Evolutionary conservation across 53 echinoderm and acorn worm genomes (phyloP).

Genomic region (Patiria pectinifera): DNA sequence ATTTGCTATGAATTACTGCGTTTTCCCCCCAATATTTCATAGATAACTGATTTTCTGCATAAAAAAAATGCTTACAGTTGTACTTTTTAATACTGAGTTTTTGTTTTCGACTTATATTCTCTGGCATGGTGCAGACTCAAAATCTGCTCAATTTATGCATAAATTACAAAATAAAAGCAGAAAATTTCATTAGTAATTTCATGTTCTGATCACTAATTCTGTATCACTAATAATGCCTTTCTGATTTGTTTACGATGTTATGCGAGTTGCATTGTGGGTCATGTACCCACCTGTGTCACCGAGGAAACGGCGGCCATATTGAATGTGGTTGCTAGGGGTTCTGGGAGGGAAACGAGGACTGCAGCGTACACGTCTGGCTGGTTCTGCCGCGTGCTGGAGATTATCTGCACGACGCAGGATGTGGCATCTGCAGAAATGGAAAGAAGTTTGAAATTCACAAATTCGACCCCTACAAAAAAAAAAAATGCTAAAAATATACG

Average conservation of each 20-base stretch:
- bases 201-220: not conserved
- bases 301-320: conserved; percentile 35
- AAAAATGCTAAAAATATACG: no score
- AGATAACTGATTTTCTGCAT: not conserved
- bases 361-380: conserved; percentile 61
- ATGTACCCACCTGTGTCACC: conserved; percentile 34
- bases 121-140: not conserved
- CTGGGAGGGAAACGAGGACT: conserved; percentile 55
- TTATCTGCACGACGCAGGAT: conserved; percentile 41
- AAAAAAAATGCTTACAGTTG: not conserved
- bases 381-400: conserved; percentile 52
- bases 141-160: not conserved
- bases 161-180: not conserved
- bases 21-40: not conserved
- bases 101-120: no score
- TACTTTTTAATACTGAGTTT: no score
- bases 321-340: conserved; percentile 56
- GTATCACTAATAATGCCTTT: not conserved
- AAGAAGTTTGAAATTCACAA: not conserved
- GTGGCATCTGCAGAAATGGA: conserved; percentile 33
- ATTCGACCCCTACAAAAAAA: no score
- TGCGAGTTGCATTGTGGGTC: conserved; percentile 24
- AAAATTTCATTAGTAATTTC: not conserved
- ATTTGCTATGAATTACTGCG: not conserved
- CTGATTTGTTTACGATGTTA: not conserved